phyloP scores from a whole-genome alignment of 1,140 invertebrate genomes.

The Cydia strobilella region DNA sequence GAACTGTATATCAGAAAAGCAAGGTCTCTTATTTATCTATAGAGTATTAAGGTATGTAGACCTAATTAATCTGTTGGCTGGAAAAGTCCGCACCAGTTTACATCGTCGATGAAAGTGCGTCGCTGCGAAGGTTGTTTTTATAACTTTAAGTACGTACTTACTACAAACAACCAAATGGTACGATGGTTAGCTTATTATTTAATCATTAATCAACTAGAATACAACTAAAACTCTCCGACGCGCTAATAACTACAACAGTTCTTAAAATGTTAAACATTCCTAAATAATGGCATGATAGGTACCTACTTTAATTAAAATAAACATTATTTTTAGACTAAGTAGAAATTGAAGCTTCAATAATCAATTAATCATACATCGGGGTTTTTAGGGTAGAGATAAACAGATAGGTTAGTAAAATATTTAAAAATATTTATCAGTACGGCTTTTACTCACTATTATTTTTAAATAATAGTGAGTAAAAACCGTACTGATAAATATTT shows the following conservation, averaged over 20 bases:
- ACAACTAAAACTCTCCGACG: background rate
- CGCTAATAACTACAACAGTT: background rate
- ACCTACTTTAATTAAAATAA: background rate
- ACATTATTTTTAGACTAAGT: background rate
- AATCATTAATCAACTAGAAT: background rate
- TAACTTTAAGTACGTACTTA: background rate
- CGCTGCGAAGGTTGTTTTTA: slow-evolving; percentile 1
- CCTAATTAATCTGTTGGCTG: background rate
- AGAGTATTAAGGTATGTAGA: background rate
- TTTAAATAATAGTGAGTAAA: too few species aligned
- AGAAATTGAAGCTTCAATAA: background rate
- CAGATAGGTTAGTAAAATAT: too few species aligned
- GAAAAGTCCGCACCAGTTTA: background rate
- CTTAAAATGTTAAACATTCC: background rate
- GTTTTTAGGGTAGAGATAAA: too few species aligned
- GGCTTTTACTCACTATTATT: too few species aligned
- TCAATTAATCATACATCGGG: too few species aligned
- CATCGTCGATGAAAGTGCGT: background rate
- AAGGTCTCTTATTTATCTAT: too few species aligned
- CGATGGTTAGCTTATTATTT: background rate
- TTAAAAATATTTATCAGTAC: too few species aligned
- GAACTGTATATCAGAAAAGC: too few species aligned
- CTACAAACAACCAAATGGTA: background rate
- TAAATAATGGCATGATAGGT: background rate
- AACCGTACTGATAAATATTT: too few species aligned